Percentiles rank a stretch among this genome's conserved stretches.
phyloP scores from a whole-genome alignment of 2,888 invertebrate genomes.

The Rhingia rostrata region DNA sequence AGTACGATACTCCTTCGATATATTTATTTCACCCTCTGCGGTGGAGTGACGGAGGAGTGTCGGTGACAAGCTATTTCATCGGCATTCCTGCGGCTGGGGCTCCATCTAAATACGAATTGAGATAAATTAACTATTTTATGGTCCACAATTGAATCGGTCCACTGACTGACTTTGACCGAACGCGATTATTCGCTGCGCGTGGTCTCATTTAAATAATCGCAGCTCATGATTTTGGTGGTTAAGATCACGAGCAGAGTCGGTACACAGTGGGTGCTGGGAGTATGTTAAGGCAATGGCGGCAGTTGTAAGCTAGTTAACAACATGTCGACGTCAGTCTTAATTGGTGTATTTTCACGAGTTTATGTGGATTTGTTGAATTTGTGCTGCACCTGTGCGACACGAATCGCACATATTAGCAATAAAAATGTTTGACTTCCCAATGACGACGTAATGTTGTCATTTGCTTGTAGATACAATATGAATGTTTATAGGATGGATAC shows the following conservation, averaged over 20 bases:
- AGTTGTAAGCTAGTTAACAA: conserved; percentile 21
- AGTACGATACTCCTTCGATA: background rate
- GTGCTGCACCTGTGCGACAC: conserved; percentile 1
- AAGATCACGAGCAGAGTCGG: background rate
- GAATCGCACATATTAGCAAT: background rate
- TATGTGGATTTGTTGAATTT: background rate
- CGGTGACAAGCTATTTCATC: background rate
- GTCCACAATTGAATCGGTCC: conserved; percentile 47
- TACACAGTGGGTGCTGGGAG: background rate
- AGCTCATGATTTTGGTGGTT: conserved; percentile 8
- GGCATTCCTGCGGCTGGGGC: conserved; percentile 25
- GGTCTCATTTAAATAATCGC: conserved; percentile 49
- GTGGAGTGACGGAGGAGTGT: too few relatives aligned
- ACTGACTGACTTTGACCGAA: conserved; percentile 33
- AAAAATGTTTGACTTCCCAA: background rate
- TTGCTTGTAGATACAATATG: background rate
- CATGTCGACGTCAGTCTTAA: conserved; percentile 19
- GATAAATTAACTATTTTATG: conserved; percentile 57
- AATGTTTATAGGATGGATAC: too few relatives aligned
- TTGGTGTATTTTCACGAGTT: background rate
- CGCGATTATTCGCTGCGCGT: conserved; percentile 2
- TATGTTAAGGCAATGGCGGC: background rate
- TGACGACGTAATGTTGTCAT: background rate
- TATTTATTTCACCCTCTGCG: background rate
- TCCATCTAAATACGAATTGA: background rate